Evolutionary conservation across 2,888 invertebrate genomes (phyloP), one percentile per base, ranked within the genome.

Genomic region (Tiliacea citrago): DNA sequence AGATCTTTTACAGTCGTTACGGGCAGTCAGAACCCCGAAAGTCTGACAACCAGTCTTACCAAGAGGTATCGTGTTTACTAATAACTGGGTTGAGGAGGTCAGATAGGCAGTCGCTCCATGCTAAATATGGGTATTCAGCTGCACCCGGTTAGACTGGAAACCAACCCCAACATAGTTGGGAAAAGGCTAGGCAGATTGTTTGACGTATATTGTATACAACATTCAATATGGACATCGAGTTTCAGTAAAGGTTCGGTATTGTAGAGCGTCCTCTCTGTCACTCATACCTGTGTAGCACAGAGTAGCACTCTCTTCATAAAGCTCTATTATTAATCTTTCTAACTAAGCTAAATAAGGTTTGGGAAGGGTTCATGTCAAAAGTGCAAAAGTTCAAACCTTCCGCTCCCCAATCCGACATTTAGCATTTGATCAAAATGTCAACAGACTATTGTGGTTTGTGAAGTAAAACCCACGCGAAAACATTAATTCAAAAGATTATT

Each of bases 371-470:
- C 35, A n/a, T 29, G 42, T 10, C 12, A 67, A 67, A 45, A 76
- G 35, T 24, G 51, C 51, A 12, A 51, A 49, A 45, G 0, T 45
- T 60, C 21, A 75, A 35, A 45, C 51, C 24, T 29, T 55, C 24
- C 74, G 21, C 35, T 45, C 45, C 4, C 8, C n/a, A 21, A 3
- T 74, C 18, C 63, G 3, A 55, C 35, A 57, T 73, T 71, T n/a
- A 72, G n/a, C n/a, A 24, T 74, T 55, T 47, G 29, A 13, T n/a
- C 29, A 29, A 74, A 57, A 75, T 63, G 13, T 63, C 75, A 75
- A 74, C 29, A 75, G 18, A 13, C 42, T 42, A 65, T 75, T 75
- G 29, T 75, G 55, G 42, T 75, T 75, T n/a, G n/a, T 18, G 75
- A 63, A 75, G n/a, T 75, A 21, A 39, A 62, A 47, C 47, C 57